phyloP scores from a whole-genome alignment of 2,888 invertebrate species.

The Ophonus ardosiacus region DNA sequence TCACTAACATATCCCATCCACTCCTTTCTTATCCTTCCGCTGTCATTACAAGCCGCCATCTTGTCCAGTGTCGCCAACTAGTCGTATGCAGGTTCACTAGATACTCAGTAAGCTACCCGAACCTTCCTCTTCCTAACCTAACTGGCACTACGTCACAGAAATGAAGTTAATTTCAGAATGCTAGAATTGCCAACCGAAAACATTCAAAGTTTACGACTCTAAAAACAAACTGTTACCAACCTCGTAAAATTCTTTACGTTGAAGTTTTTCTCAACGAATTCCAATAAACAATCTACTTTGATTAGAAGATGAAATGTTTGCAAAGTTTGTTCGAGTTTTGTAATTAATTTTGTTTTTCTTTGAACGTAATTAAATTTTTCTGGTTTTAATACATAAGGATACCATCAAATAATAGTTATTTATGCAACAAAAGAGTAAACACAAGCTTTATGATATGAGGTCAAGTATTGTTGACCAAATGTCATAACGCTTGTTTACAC shows the following conservation, averaged over 20 bases:
- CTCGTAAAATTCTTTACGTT: slow-evolving; percentile 52
- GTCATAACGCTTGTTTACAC: too few relatives aligned
- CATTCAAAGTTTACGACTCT: slow-evolving; percentile 47
- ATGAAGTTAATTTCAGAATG: slow-evolving; percentile 28
- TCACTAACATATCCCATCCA: too few relatives aligned
- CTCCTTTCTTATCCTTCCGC: slow-evolving; percentile 13
- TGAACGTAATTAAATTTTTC: slow-evolving; percentile 1
- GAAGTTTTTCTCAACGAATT: slow-evolving; percentile 37
- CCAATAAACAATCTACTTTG: slow-evolving; percentile 49
- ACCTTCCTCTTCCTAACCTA: slow-evolving; percentile 1
- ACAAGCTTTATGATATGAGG: too few relatives aligned
- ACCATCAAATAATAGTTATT: too few relatives aligned
- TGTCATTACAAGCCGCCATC: slow-evolving; percentile 13
- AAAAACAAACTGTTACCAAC: slow-evolving; percentile 56
- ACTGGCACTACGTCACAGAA: slow-evolving; percentile 17
- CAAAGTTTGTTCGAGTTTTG: slow-evolving; percentile 37
- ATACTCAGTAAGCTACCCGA: neutral
- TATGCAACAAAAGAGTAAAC: too few relatives aligned
- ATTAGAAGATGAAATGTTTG: slow-evolving; percentile 34
- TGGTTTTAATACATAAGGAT: neutral
- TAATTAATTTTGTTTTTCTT: slow-evolving; percentile 43
- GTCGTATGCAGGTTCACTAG: neutral
- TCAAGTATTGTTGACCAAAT: too few relatives aligned
- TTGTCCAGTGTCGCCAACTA: slow-evolving; percentile 4
- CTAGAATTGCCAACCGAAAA: slow-evolving; percentile 17